Base-by-base conservation (phyloP, 2,797 vertebrate genomes). In the Myiothlypis coronata region DNA sequence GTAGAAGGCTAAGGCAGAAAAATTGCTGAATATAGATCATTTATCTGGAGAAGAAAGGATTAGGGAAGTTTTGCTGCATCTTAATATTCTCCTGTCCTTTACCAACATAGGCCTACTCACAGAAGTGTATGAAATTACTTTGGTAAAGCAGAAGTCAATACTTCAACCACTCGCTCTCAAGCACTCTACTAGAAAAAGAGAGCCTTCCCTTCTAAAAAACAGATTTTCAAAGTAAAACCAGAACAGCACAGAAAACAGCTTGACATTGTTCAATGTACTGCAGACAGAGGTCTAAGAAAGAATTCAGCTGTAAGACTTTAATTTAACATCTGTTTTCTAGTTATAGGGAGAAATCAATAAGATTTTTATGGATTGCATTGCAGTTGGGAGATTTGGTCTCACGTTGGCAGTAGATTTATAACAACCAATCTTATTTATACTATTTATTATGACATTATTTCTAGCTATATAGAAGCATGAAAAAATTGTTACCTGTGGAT, bases 331-430 rank as follows among this genome's bases (percentile, higher is more conserved):
- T 60, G 30, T 81, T 85, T 61, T 83, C 35, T 75, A 75, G 57
- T 65, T 93, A 65, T 12, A 79, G 39, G 47, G 39, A 76, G 61
- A 87, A 95, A 94, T 67, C 77, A 88, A 89, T 81, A 72, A 59
- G 87, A 75, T 50, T 85, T 93, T 78, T 83, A 94, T 75, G 87
- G 84, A 89, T 71, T 85, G n/a, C 17, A 68, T 41, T 94, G 72
- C 39, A 78, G 72, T 43, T 85, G 64, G 78, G 77, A 78, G 65
- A 85, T 64, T 86, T 22, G 14, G n/a, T 83, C 89, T 93, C 81
- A 61, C 0, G 0, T 49, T 83, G 78, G 60, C 68, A 85, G 64
- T 8, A 86, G 65, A 75, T 79, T 83, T 88, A 24, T 30, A 95
- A 84, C 26, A 37, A 76, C 27, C 27, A 71, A 61, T 57, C 52